These are phyloP conservation scores for Lota lota DNA, from an alignment of 2,113 vertebrate genomes.

Conservation along the genomic window DNA sequence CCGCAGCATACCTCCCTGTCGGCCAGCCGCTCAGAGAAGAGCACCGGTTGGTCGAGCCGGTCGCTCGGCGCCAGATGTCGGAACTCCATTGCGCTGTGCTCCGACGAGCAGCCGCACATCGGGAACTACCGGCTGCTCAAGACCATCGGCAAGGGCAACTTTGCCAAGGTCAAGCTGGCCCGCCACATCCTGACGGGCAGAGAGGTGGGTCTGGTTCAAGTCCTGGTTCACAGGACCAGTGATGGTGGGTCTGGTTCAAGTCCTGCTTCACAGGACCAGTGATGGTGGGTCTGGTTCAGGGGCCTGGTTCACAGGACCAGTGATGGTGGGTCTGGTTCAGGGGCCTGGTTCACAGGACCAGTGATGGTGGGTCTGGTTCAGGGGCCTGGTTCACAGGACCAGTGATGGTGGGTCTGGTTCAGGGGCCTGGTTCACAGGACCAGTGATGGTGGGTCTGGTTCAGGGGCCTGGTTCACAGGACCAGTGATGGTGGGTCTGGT, in stretches of 20 bases:
- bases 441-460: no score
- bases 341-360: neutral
- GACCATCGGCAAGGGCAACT: conserved; percentile 94
- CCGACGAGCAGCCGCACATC: conserved; percentile 88
- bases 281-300: conserved; percentile 55
- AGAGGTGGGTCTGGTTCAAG: conserved; percentile 72
- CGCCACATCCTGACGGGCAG: conserved; percentile 87
- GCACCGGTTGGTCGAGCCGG: conserved; percentile 84
- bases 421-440: no score
- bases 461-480: no score
- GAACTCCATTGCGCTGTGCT: conserved; percentile 88
- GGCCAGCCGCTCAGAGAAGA: conserved; percentile 85
- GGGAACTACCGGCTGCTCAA: conserved; percentile 90
- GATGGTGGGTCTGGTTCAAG: conserved; percentile 55
- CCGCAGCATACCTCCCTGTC: conserved; percentile 81
- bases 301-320: no score
- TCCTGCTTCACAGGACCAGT: neutral
- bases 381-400: no score
- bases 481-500: no score
- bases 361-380: no score
- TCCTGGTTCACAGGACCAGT: neutral
- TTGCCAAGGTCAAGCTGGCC: conserved; percentile 91
- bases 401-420: no score
- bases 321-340: no score
- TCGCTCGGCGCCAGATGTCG: conserved; percentile 87